Conservation (phyloP, 2,797 vertebrate genomes). For the Craterocephalus amniculus region DNA sequence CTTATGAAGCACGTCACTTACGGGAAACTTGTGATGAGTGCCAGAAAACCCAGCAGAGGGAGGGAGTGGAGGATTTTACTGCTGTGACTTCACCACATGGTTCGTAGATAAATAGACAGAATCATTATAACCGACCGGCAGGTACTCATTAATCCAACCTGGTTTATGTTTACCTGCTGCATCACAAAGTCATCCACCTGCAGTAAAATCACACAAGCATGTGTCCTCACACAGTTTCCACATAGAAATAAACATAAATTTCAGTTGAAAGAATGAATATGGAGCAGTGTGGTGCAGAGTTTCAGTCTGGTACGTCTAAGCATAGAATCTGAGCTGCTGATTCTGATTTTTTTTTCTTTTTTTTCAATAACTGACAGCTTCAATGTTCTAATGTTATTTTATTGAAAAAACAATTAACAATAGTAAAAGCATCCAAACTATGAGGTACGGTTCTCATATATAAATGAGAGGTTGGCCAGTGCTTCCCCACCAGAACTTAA, state of each 20-base stretch:
- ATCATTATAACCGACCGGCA: slow-evolving; percentile 16
- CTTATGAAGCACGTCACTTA: slow-evolving; percentile 67
- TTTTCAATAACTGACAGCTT: no score
- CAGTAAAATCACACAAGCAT: background rate
- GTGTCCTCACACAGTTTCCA: background rate
- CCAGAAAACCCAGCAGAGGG: slow-evolving; percentile 49
- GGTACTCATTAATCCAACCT: slow-evolving; percentile 57
- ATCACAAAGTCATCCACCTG: slow-evolving; percentile 5
- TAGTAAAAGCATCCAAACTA: no score
- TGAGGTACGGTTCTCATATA: no score
- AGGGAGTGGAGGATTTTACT: slow-evolving; percentile 41
- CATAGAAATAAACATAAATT: background rate
- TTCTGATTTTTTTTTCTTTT: no score
- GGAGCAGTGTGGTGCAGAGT: no score
- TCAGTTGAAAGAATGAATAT: background rate
- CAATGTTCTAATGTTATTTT: no score
- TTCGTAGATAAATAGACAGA: slow-evolving; percentile 44
- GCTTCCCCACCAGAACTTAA: no score
- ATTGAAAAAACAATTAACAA: no score
- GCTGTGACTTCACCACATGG: slow-evolving; percentile 42
- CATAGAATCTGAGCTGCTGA: background rate
- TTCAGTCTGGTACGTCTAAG: no score
- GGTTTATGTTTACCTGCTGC: background rate
- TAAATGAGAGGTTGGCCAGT: no score
- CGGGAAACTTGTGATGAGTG: slow-evolving; percentile 61